Percentiles rank a stretch among this genome's conserved stretches.
Evolutionary conservation across 2,797 vertebrate genomes (phyloP).

Genomic region (Gymnocypris eckloni): DNA sequence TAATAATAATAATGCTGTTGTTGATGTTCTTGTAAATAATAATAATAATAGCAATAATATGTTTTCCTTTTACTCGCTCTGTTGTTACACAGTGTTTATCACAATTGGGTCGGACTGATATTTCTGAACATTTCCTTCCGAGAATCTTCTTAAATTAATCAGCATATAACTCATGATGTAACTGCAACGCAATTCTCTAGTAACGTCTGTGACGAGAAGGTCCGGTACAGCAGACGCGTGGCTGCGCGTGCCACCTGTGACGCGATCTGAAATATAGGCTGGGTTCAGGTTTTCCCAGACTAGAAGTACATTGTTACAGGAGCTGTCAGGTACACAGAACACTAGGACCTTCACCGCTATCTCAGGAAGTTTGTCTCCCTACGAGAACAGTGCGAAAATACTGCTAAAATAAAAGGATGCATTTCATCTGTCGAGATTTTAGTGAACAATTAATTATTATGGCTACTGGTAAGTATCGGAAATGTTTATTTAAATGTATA

Average conservation of each 20-base stretch:
- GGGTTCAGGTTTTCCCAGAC: neutral
- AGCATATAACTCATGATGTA: constrained; percentile 45
- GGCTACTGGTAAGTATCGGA: neutral
- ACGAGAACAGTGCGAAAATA: neutral
- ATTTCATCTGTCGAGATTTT: neutral
- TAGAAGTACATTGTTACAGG: neutral
- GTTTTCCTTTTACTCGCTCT: neutral
- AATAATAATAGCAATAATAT: neutral
- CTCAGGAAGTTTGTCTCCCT: neutral
- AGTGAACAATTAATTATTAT: neutral
- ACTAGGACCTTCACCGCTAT: neutral
- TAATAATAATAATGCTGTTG: constrained; percentile 7
- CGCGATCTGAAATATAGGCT: neutral
- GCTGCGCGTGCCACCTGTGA: constrained; percentile 8
- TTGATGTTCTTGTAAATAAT: neutral
- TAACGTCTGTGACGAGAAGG: neutral
- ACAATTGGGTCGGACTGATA: neutral
- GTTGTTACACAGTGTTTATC: neutral
- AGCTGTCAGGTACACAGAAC: neutral
- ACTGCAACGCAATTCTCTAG: constrained; percentile 35
- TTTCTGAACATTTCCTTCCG: neutral
- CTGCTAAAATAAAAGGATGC: neutral
- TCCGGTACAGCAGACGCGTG: neutral
- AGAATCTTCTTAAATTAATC: constrained; percentile 44
- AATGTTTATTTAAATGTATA: neutral